Evolutionary conservation across 1,140 invertebrate species (phyloP).

Genomic region (Drosophila tsacasi): DNA sequence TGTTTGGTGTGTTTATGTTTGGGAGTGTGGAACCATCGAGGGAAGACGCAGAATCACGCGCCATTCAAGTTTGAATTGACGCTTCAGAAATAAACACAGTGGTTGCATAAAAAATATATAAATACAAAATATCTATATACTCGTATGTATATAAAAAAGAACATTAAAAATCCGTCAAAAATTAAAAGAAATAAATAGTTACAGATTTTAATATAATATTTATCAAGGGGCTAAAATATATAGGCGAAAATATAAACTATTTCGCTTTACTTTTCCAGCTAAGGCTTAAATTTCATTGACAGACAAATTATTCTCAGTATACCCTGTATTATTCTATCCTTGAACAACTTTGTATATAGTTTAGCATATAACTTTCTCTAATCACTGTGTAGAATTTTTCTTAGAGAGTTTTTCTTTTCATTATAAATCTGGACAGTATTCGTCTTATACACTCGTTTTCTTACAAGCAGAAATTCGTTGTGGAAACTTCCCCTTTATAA

Average conservation of each 20-base stretch:
- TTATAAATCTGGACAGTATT: too few species aligned
- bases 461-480: neutral
- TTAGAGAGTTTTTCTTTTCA: neutral
- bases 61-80: constrained; percentile 75
- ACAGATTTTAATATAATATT: neutral
- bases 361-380: too few species aligned
- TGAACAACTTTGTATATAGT: neutral
- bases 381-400: neutral
- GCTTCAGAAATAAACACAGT: constrained; percentile 60
- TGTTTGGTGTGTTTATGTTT: constrained; percentile 13
- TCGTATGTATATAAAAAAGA: neutral
- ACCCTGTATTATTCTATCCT: neutral
- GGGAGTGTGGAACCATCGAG: constrained; percentile 35
- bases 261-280: neutral
- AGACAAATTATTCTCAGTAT: neutral
- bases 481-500: neutral
- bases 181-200: too few species aligned
- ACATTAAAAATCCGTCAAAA: neutral
- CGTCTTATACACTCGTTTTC: too few species aligned
- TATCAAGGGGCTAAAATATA: neutral
- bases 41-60: constrained; percentile 73
- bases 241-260: neutral
- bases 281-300: too few species aligned
- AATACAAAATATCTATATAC: neutral
- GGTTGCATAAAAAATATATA: constrained; percentile 2